Conservation (phyloP, 2,797 vertebrate genomes). For the Dallia pectoralis region DNA sequence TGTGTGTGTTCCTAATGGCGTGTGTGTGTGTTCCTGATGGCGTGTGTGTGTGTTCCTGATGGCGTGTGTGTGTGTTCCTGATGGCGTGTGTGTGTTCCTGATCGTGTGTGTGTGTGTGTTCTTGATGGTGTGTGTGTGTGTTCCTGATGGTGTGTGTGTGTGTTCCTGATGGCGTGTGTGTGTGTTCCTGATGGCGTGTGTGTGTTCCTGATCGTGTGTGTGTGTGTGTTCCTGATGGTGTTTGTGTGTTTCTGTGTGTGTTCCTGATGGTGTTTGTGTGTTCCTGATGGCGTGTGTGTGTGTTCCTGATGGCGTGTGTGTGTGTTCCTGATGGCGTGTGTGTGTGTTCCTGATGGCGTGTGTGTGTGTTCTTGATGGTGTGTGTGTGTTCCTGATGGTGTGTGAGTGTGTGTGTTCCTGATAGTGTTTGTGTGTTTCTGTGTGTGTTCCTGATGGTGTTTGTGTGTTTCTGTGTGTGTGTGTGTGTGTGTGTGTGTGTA, state of each 20-base stretch:
- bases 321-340: too few species aligned
- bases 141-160: neutral
- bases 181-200: too few species aligned
- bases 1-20: too few species aligned
- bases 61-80: neutral
- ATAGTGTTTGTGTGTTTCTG: neutral
- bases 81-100: too few species aligned
- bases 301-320: neutral
- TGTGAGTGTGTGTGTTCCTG: neutral
- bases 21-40: too few species aligned
- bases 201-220: too few species aligned
- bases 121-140: neutral
- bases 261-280: neutral
- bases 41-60: neutral
- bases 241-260: neutral
- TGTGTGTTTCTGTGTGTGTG: neutral
- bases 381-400: neutral
- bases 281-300: neutral
- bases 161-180: neutral
- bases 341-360: neutral
- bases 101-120: neutral
- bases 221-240: neutral
- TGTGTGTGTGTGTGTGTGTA: too few species aligned
- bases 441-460: neutral
- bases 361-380: neutral